Conservation (phyloP, 2,113 vertebrate species). For the Desmodus rotundus region DNA sequence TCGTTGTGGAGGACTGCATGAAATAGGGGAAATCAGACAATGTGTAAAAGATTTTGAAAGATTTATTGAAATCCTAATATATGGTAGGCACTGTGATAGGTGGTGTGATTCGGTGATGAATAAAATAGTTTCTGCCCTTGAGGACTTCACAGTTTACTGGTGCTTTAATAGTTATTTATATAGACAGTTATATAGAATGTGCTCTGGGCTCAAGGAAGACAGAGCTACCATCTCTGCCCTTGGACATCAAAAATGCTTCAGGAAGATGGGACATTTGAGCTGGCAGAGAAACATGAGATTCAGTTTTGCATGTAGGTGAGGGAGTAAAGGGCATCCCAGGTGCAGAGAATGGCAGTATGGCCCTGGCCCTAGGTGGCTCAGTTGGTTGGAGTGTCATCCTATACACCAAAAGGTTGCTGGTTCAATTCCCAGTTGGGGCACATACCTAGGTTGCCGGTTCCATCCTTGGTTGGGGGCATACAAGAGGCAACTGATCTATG, state of each 20-base stretch:
- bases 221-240: background rate
- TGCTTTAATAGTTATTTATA: background rate
- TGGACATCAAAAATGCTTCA: background rate
- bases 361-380: too few relatives aligned
- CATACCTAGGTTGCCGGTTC: too few relatives aligned
- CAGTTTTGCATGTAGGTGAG: background rate
- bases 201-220: background rate
- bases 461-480: too few relatives aligned
- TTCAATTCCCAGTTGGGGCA: too few relatives aligned
- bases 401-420: too few relatives aligned
- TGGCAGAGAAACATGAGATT: background rate
- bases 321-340: background rate
- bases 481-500: too few relatives aligned
- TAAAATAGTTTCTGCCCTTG: background rate
- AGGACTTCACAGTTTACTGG: conserved; percentile 3
- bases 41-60: background rate
- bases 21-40: background rate
- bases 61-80: background rate
- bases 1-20: background rate
- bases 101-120: background rate
- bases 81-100: background rate
- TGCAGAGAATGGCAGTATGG: background rate
- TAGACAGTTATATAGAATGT: background rate
- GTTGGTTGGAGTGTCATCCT: too few relatives aligned
- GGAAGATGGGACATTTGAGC: background rate